Evolutionary conservation across 2,888 invertebrate genomes (phyloP), one percentile per base, ranked within the genome.

Genomic region (Spatulosminthurus flaviceps): DNA sequence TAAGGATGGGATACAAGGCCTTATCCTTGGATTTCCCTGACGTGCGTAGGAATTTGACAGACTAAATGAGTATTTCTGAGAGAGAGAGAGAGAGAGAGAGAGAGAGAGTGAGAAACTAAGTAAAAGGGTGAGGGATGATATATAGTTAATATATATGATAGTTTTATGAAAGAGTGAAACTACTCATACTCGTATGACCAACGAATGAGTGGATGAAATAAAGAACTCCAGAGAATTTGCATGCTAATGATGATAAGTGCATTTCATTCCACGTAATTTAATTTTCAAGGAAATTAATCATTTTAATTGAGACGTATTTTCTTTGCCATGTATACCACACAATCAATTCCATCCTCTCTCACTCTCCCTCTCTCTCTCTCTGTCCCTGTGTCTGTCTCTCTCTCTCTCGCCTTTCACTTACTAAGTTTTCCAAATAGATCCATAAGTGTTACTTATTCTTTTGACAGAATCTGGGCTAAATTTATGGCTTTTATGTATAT

Each of bases 191-290:
- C n/a, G n/a, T n/a, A n/a, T n/a, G n/a, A n/a, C n/a, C n/a, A n/a
- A n/a, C n/a, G n/a, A n/a, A n/a, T n/a, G n/a, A 51, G n/a, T 19
- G 51, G n/a, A 19, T 51, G 51, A 28, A 24, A 22, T 64, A 75
- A 34, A 75, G 41, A 75, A 78, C 73, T 43, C 78, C 72, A 43
- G 83, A 80, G 82, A 82, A 83, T 84, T 84, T 83, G 78, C 82
- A 82, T 82, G 80, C 82, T 84, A 84, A 84, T 84, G 84, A 84
- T 84, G 83, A 84, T 83, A 83, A 84, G 83, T 84, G 84, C 82
- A 83, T 82, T 83, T 84, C 81, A 81, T 82, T 84, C 81, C 82
- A 82, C 79, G 81, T 84, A 84, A 83, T 84, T 84, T 82, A 84
- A 84, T 84, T 82, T 83, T 82, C 81, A 83, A 84, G 83, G 83